Base-by-base conservation (phyloP, 1,140 invertebrate species). In the Paralvinella palmiformis region DNA sequence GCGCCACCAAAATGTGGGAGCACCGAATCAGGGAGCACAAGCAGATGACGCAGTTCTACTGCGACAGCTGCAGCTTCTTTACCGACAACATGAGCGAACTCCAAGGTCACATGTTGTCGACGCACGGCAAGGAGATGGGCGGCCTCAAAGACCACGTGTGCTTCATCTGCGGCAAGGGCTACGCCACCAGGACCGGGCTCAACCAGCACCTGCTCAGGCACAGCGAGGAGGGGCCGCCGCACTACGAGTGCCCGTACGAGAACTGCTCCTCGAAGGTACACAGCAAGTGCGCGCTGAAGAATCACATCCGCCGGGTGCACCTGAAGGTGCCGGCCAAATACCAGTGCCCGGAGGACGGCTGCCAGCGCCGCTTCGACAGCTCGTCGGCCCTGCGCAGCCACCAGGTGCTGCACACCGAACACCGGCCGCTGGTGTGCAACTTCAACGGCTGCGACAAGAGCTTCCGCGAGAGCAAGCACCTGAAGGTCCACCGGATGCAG, bases 401-500 rank as follows among this genome's bases (percentile, higher is more conserved):
- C 29, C 29, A 31, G 10, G 29, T 36, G 5, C 27, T 57, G 27
- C 55, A 57, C 55, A 32, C 55, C 6, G 55, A 31, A 22, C 27
- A 57, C 22, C 29, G 45, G 15, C 32, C 50, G 0, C 37, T 60
- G 3, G 7, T 33, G 1, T 69, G 68, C 45, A 15, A 58, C 32
- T 67, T 56, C 27, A 64, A 66, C n/a, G 73, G 69, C 7, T 78
- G 76, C 66, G 72, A 73, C 27, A 77, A 76, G 64, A 72, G 72
- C 2, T 78, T 78, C 63, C 65, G 75, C 15, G 73, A 75, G 65
- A 57, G 72, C 55, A 75, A 77, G 63, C 76, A 76, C 15, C 83
- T 91, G 69, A 89, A 89, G 71, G 91, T 91, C 68, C 91, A 92
- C 77, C 80, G 86, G 37, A 84, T 89, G 41, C 88, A 88, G 75